Conservation (phyloP, 2,797 vertebrate species). For the Pogonophryne albipinna region DNA sequence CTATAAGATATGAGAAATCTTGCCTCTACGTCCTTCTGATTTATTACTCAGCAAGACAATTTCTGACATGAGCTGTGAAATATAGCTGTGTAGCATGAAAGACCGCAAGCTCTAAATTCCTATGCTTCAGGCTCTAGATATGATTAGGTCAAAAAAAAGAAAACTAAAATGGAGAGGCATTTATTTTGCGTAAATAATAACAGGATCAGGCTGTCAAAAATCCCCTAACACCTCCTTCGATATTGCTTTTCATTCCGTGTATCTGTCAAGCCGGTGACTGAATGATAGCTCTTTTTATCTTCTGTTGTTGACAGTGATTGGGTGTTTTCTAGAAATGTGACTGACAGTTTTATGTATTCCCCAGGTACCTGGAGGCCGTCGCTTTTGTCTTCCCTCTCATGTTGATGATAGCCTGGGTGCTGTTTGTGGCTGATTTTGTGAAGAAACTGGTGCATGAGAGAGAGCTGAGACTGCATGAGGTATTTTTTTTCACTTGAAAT, state of each 20-base stretch:
- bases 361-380: slow-evolving; percentile 94
- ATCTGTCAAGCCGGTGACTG: slow-evolving; percentile 42
- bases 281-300: slow-evolving; percentile 46
- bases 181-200: slow-evolving; percentile 60
- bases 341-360: slow-evolving; percentile 65
- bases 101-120: slow-evolving; percentile 31
- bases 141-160: slow-evolving; percentile 24
- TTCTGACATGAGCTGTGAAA: slow-evolving; percentile 59
- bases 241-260: slow-evolving; percentile 35
- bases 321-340: slow-evolving; percentile 55
- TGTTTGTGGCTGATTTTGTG: slow-evolving; percentile 96
- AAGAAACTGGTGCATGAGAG: slow-evolving; percentile 97
- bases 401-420: slow-evolving; percentile 96
- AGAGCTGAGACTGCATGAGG: slow-evolving; percentile 97
- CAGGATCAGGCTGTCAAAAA: slow-evolving; percentile 42
- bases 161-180: slow-evolving; percentile 17
- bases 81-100: slow-evolving; percentile 47
- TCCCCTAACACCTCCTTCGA: background rate
- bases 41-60: slow-evolving; percentile 60
- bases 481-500: slow-evolving; percentile 57
- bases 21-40: slow-evolving; percentile 51
- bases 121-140: slow-evolving; percentile 22
- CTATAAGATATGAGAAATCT: slow-evolving; percentile 60
- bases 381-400: slow-evolving; percentile 93
- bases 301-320: slow-evolving; percentile 58